Percentiles rank a stretch among this genome's conserved stretches.
Conservation (phyloP, 2,888 invertebrate species). For the Drosophila basisetae region DNA sequence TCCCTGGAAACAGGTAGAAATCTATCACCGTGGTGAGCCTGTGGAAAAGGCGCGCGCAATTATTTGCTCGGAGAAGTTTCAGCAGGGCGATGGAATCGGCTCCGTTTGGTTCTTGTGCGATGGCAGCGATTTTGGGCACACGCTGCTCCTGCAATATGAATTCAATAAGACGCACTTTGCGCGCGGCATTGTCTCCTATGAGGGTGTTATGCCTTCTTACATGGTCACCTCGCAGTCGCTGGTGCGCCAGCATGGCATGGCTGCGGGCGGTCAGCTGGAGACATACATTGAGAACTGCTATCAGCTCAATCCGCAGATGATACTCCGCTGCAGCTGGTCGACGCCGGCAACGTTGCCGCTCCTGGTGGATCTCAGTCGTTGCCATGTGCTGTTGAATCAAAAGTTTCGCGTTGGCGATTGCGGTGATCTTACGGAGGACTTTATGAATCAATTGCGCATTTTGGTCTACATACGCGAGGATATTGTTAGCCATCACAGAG, state of each 20-base stretch:
- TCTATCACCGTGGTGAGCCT: constrained; percentile 76
- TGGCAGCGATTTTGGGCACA: constrained; percentile 86
- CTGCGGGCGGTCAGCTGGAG: constrained; percentile 42
- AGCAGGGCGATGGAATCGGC: constrained; percentile 66
- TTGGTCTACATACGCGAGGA: constrained; percentile 83
- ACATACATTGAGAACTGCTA: constrained; percentile 81
- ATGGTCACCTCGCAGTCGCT: constrained; percentile 69
- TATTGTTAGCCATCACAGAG: constrained; percentile 79
- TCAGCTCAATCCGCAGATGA: constrained; percentile 76
- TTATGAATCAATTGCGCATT: constrained; percentile 82
- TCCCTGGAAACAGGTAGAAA: constrained; percentile 82
- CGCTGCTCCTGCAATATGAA: constrained; percentile 78
- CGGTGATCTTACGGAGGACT: constrained; percentile 72
- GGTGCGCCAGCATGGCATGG: constrained; percentile 70
- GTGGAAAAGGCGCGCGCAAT: constrained; percentile 75
- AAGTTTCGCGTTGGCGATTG: constrained; percentile 75
- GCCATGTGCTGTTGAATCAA: constrained; percentile 81
- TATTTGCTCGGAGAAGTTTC: constrained; percentile 73
- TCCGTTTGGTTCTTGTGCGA: constrained; percentile 88
- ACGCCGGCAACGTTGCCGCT: constrained; percentile 64
- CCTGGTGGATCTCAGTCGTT: constrained; percentile 77
- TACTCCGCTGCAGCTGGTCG: constrained; percentile 78
- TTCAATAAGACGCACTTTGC: constrained; percentile 64
- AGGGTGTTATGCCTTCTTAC: constrained; percentile 70
- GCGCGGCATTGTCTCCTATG: constrained; percentile 80